phyloP scores from a whole-genome alignment of 2,797 vertebrate genomes.

The Fratercula arctica region DNA sequence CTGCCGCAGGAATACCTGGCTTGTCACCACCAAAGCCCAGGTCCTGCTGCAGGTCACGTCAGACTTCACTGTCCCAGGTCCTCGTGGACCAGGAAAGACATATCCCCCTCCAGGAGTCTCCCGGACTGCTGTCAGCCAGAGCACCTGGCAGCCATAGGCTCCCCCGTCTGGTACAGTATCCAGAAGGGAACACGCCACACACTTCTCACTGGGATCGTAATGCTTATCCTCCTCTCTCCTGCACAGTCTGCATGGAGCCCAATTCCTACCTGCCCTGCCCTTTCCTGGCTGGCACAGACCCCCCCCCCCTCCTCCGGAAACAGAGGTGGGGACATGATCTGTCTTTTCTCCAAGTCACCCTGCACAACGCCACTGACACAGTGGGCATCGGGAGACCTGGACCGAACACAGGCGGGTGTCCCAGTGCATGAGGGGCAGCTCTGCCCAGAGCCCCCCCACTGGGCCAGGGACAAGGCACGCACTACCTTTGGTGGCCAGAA shows the following conservation, averaged over 20 bases:
- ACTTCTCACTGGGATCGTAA: neutral
- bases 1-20: neutral
- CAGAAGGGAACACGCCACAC: neutral
- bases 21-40: neutral
- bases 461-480: neutral
- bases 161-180: neutral
- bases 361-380: neutral
- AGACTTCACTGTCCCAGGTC: neutral
- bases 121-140: neutral
- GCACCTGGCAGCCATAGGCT: neutral
- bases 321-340: neutral
- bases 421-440: accelerated
- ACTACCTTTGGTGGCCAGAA: neutral
- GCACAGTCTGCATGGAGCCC: neutral
- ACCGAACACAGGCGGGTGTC: accelerated
- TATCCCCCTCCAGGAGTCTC: neutral
- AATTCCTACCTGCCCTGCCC: neutral
- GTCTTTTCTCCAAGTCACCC: neutral
- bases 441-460: neutral
- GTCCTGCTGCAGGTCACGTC: neutral
- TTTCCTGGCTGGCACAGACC: neutral
- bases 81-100: neutral
- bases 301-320: neutral
- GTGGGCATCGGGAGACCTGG: neutral
- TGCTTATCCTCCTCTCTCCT: neutral